Percentiles rank a stretch among this genome's conserved stretches.
These are phyloP conservation scores for Blomia tropicalis DNA, from an alignment of 2,888 invertebrate species.

Conservation along the genomic window DNA sequence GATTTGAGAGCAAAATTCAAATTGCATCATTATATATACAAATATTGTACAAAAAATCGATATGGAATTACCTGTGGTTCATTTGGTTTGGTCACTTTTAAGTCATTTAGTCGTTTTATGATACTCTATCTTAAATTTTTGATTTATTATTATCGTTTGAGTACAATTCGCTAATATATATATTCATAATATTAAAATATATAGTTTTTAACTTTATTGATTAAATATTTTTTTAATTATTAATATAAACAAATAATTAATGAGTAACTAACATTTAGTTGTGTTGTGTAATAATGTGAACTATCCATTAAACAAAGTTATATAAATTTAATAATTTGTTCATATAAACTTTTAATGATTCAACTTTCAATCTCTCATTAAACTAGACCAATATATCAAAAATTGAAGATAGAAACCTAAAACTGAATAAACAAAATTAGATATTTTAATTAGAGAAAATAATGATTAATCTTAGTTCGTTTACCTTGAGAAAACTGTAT, in stretches of 20 bases:
- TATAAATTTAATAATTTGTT: too few relatives aligned
- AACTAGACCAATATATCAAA: background rate
- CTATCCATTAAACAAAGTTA: too few relatives aligned
- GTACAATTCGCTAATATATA: too few relatives aligned
- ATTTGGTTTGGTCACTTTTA: background rate
- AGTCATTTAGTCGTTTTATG: background rate
- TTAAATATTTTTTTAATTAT: background rate
- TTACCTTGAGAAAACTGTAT: background rate
- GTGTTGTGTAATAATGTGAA: too few relatives aligned
- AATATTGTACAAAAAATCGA: background rate
- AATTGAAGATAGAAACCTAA: background rate
- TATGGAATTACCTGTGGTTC: background rate
- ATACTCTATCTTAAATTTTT: background rate
- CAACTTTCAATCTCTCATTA: too few relatives aligned
- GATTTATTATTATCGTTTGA: background rate
- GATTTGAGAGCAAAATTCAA: background rate
- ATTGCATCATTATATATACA: background rate
- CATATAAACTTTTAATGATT: too few relatives aligned
- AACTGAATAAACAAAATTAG: too few relatives aligned
- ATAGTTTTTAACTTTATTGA: background rate
- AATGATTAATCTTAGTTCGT: too few relatives aligned
- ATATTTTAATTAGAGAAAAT: too few relatives aligned
- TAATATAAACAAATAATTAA: too few relatives aligned
- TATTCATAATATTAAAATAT: background rate
- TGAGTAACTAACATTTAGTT: too few relatives aligned